phyloP scores from a whole-genome alignment of 2,888 invertebrate species.

The Pristionchus entomophagus region DNA sequence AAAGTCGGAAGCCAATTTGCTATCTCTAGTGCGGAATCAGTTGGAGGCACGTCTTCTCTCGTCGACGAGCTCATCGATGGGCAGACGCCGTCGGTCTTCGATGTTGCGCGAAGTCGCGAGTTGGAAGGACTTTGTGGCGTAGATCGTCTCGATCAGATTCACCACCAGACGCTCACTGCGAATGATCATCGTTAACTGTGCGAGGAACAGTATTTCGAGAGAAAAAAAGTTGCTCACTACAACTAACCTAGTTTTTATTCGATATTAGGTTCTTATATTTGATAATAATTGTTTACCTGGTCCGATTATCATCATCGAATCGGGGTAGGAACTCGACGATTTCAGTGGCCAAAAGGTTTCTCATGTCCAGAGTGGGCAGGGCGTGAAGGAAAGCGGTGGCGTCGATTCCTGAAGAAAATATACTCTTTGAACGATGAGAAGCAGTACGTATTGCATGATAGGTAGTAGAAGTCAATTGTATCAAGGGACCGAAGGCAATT shows the following conservation, averaged over 20 bases:
- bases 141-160: conserved; percentile 67
- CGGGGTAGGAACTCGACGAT: conserved; percentile 70
- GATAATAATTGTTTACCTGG: conserved; percentile 50
- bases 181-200: neutral
- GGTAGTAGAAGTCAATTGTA: no score
- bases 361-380: conserved; percentile 62
- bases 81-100: conserved; percentile 1
- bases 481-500: neutral
- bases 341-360: conserved; percentile 67
- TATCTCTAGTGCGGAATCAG: neutral
- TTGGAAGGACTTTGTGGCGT: conserved; percentile 65
- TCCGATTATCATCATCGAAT: conserved; percentile 62
- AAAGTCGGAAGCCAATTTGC: no score
- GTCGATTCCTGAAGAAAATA: conserved; percentile 59
- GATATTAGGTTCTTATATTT: neutral
- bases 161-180: conserved; percentile 67
- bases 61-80: conserved; percentile 30
- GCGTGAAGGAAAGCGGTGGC: conserved; percentile 69
- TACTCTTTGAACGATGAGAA: neutral
- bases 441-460: no score
- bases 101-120: conserved; percentile 39
- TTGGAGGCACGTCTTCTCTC: conserved; percentile 3
- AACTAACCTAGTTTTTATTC: no score
- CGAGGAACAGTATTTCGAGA: neutral
- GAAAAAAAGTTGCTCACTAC: no score